Percentiles rank a stretch among this genome's conserved stretches.
Conservation (phyloP, 2,113 vertebrate species). For the Aldabrachelys gigantea region DNA sequence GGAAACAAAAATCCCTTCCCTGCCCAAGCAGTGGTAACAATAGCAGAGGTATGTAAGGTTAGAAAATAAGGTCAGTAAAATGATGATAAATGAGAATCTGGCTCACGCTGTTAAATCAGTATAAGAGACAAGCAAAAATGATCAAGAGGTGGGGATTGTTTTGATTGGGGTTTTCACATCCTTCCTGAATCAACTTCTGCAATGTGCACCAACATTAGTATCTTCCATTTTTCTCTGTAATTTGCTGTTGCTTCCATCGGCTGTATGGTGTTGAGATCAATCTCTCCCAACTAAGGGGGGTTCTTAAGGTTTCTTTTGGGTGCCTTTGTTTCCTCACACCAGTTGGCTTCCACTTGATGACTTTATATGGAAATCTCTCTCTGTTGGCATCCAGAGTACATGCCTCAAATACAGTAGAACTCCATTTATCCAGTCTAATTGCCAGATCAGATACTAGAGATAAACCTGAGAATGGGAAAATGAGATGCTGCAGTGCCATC, state of each 20-base stretch:
- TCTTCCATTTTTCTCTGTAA: background rate
- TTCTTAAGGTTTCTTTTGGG: background rate
- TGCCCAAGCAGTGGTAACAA: background rate
- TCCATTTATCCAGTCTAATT: background rate
- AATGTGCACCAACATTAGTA: background rate
- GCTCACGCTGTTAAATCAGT: background rate
- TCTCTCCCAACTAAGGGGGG: background rate
- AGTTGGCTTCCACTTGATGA: background rate
- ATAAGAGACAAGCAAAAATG: background rate
- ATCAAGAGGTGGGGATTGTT: background rate
- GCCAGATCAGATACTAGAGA: background rate
- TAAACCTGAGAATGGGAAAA: background rate
- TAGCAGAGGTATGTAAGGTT: background rate
- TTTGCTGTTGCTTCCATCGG: background rate
- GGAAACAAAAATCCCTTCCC: background rate
- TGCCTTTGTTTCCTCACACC: background rate
- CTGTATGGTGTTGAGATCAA: background rate
- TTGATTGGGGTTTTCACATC: background rate
- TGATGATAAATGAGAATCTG: background rate
- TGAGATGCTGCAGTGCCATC: background rate
- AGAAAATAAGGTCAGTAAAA: background rate
- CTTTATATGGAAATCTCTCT: background rate
- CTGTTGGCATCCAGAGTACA: background rate
- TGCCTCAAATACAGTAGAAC: background rate
- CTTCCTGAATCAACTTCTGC: background rate